phyloP scores from a whole-genome alignment of 2,888 invertebrate genomes.

The Diarsia mendica region DNA sequence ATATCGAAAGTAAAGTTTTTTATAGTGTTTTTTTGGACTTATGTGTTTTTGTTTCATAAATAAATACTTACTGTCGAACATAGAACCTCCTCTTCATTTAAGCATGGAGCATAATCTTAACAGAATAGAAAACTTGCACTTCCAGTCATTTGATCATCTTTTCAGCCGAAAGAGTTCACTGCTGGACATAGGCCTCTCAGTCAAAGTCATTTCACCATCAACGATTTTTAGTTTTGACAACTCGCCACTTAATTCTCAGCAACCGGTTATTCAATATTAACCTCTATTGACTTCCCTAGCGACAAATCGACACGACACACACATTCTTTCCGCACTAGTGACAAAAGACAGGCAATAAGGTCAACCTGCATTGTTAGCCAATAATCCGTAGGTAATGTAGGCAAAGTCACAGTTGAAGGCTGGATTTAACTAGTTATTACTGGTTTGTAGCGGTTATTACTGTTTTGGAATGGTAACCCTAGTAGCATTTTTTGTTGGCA shows the following conservation, averaged over 20 bases:
- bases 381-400: slow-evolving; percentile 45
- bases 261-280: neutral
- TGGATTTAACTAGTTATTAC: slow-evolving; percentile 34
- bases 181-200: too few relatives aligned
- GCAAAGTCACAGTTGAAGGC: slow-evolving; percentile 54
- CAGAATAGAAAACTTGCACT: neutral
- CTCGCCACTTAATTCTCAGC: neutral
- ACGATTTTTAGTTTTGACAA: neutral
- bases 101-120: neutral
- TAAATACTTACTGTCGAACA: too few relatives aligned
- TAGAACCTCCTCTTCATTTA: too few relatives aligned
- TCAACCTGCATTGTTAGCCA: slow-evolving; percentile 44
- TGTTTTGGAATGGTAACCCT: slow-evolving; percentile 21
- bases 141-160: neutral
- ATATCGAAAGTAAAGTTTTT: too few relatives aligned
- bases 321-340: slow-evolving; percentile 34
- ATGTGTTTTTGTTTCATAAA: too few relatives aligned
- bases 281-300: slow-evolving; percentile 12
- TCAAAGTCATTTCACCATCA: too few relatives aligned
- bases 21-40: too few relatives aligned
- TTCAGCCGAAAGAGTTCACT: too few relatives aligned
- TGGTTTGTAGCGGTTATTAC: slow-evolving; percentile 37
- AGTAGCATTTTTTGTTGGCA: too few relatives aligned
- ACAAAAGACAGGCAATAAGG: slow-evolving; percentile 43
- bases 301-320: slow-evolving; percentile 34